phyloP scores from a whole-genome alignment of 1,140 invertebrate species.

The Eubasilissa regina region DNA sequence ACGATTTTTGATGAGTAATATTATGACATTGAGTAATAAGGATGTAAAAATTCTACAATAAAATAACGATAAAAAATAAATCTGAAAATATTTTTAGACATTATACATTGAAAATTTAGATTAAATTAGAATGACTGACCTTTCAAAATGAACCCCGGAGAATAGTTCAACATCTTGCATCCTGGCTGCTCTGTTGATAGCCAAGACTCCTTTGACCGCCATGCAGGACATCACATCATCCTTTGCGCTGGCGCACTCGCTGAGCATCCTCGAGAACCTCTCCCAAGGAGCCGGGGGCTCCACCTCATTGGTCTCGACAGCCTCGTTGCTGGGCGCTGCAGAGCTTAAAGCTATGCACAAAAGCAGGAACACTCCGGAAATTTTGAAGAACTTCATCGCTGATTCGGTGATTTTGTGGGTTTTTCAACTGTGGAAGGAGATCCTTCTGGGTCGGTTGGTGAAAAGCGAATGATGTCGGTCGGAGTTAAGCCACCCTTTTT shows the following conservation, averaged over 20 bases:
- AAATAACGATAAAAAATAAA: no score
- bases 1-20: no score
- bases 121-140: conserved; percentile 61
- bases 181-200: conserved; percentile 73
- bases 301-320: conserved; percentile 61
- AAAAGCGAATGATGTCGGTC: conserved; percentile 46
- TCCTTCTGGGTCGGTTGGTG: conserved; percentile 42
- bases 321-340: conserved; percentile 62
- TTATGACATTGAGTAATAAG: no score
- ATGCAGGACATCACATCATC: conserved; percentile 74
- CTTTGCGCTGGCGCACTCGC: conserved; percentile 51
- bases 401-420: background rate
- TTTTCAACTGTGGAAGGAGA: conserved; percentile 25
- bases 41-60: no score
- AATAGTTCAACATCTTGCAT: conserved; percentile 73
- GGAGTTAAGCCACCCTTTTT: conserved; percentile 53
- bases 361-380: conserved; percentile 31
- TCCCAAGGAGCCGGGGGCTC: conserved; percentile 53
- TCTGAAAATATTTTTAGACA: no score
- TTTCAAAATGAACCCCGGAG: conserved; percentile 75
- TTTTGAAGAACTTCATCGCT: conserved; percentile 24
- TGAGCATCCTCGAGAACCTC: conserved; percentile 54
- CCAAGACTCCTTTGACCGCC: conserved; percentile 73
- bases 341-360: conserved; percentile 60
- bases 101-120: background rate